Percentiles rank a stretch among this genome's conserved stretches.
Evolutionary conservation across 2,888 invertebrate genomes (phyloP).

Genomic region (Cheilosia soror): DNA sequence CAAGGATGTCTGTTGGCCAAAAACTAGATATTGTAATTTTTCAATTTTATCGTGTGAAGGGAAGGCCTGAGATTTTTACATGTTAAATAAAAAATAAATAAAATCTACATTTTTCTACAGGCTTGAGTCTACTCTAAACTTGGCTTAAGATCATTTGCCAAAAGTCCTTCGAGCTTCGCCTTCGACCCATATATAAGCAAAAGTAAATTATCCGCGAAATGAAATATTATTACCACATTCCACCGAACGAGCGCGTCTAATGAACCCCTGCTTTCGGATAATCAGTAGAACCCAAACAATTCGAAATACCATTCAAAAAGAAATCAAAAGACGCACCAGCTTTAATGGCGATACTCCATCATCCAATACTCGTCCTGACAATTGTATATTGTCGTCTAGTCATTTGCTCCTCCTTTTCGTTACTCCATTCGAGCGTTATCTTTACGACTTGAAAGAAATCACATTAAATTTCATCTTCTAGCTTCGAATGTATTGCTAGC

Average conservation of each 20-base stretch:
- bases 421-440: slow-evolving; percentile 53
- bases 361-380: slow-evolving; percentile 10
- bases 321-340: slow-evolving; percentile 35
- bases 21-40: too few relatives aligned
- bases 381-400: slow-evolving; percentile 58
- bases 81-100: too few relatives aligned
- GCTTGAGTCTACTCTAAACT: too few relatives aligned
- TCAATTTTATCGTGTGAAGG: too few relatives aligned
- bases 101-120: too few relatives aligned
- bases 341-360: background rate
- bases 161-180: background rate
- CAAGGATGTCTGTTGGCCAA: too few relatives aligned
- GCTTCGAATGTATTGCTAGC: slow-evolving; percentile 36
- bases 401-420: slow-evolving; percentile 18
- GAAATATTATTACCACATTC: background rate
- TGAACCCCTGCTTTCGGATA: background rate
- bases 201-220: background rate
- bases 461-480: slow-evolving; percentile 72
- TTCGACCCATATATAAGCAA: too few relatives aligned
- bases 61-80: too few relatives aligned
- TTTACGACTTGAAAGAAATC: slow-evolving; percentile 72
- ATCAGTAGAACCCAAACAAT: background rate
- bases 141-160: too few relatives aligned
- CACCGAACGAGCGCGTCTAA: background rate
- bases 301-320: slow-evolving; percentile 8